phyloP scores from a whole-genome alignment of 2,797 vertebrate species.

The Tokudaia muenninki region DNA sequence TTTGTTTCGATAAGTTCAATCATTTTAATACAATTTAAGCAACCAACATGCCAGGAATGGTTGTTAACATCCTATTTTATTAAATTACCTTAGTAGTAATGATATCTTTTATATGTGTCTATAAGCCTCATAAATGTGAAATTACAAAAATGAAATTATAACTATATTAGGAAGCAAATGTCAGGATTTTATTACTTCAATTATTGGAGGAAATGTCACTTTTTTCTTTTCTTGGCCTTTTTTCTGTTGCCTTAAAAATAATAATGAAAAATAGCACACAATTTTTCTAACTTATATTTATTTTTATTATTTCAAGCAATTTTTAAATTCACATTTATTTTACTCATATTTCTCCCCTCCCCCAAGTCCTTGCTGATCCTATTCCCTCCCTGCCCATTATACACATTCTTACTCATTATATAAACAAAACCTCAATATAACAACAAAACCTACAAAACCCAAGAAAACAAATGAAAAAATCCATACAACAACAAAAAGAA shows the following conservation, averaged over 20 bases:
- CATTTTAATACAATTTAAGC: conserved; percentile 15
- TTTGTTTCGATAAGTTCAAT: conserved; percentile 35
- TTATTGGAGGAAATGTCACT: neutral
- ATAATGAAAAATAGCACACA: conserved; percentile 13
- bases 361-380: neutral
- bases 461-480: neutral
- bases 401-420: neutral
- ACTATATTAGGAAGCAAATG: conserved; percentile 17
- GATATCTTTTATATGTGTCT: neutral
- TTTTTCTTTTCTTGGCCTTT: conserved; percentile 45
- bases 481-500: neutral
- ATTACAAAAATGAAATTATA: conserved; percentile 37
- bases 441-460: neutral
- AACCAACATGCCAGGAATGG: neutral
- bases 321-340: neutral
- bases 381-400: neutral
- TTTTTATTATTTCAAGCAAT: neutral
- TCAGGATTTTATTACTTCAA: conserved; percentile 38
- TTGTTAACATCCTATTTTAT: neutral
- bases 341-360: neutral
- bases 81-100: conserved; percentile 25
- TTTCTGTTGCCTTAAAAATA: conserved; percentile 20
- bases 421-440: neutral
- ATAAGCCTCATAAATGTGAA: neutral
- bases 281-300: neutral